Base-by-base conservation (phyloP, 2,113 vertebrate genomes). In the Perca schrenkii region DNA sequence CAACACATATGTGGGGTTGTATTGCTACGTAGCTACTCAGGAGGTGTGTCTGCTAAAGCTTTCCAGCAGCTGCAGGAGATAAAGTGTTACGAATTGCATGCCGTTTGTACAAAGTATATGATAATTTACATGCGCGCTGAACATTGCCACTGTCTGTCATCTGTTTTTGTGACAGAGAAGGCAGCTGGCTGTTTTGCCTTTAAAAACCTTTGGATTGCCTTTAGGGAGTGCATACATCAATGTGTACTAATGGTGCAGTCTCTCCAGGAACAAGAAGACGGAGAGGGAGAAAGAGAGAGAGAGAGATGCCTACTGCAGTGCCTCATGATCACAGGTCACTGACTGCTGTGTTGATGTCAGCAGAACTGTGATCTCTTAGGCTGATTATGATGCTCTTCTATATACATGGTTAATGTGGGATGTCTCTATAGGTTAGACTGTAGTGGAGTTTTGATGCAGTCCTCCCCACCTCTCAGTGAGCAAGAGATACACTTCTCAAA, bases 251-350 rank as follows among this genome's bases (percentile, higher is more conserved):
- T 80, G 25, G 34, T 74, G 66, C 56, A 67, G 63, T 70, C 49
- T 66, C 67, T 81, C 61, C 25, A 74, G 36, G 31, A 68, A 63
- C 46, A 60, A 67, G 66, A 43, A 53, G 65, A 56, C 19, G 54
- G 57, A 73, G 66, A 64, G 47, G 19, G 31, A 53, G 66, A 68
- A 21, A 31, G 46, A 22, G 43, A 62, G 64, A 40, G 64, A 52
- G 46, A 66, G 82, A 75, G 54, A 71, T 73, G 69, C 83, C 88
- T 83, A 78, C 87, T 88, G 90, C 88, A 89, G 86, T 83, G 85
- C 82, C 67, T 94, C 66, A 85, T 84, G 76, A 88, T 86, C 84
- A 86, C 75, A 87, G 91, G 90, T 91, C 91, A 93, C 73, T 89
- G 88, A 88, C 86, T 36, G 73, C 78, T 85, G 79, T 90, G 92